Conservation (phyloP, 2,797 vertebrate species). For the Gouania willdenowi region DNA sequence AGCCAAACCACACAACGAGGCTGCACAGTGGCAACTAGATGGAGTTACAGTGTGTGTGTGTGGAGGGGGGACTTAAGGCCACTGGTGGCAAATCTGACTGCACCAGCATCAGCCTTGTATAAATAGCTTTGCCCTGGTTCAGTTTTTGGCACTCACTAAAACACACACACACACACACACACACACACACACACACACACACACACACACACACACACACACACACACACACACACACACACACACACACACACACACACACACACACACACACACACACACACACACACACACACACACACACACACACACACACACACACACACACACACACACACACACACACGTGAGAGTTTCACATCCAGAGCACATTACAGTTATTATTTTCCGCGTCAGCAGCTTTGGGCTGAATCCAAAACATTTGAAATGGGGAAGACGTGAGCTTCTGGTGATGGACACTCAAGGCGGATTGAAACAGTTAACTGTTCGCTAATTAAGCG, state of each 20-base stretch:
- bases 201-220: too few species aligned
- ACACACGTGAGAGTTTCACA: slow-evolving; percentile 12
- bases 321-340: slow-evolving; percentile 2
- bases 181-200: too few species aligned
- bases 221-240: too few species aligned
- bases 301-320: slow-evolving; percentile 1
- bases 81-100: too few species aligned
- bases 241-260: too few species aligned
- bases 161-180: too few species aligned
- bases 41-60: slow-evolving; percentile 14
- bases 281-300: not conserved
- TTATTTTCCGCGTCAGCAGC: slow-evolving; percentile 22
- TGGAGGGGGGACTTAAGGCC: too few species aligned
- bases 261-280: slow-evolving; percentile 11
- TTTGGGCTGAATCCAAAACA: slow-evolving; percentile 20
- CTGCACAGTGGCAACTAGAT: slow-evolving; percentile 48
- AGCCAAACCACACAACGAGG: slow-evolving; percentile 59
- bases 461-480: slow-evolving; percentile 25
- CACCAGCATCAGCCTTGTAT: too few species aligned
- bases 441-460: slow-evolving; percentile 21
- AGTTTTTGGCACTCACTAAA: too few species aligned
- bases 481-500: slow-evolving; percentile 46
- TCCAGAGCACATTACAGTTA: slow-evolving; percentile 19
- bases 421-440: slow-evolving; percentile 14
- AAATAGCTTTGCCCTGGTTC: too few species aligned